phyloP scores from a whole-genome alignment of 2,113 vertebrate genomes.

The Oreocharis arfaki region DNA sequence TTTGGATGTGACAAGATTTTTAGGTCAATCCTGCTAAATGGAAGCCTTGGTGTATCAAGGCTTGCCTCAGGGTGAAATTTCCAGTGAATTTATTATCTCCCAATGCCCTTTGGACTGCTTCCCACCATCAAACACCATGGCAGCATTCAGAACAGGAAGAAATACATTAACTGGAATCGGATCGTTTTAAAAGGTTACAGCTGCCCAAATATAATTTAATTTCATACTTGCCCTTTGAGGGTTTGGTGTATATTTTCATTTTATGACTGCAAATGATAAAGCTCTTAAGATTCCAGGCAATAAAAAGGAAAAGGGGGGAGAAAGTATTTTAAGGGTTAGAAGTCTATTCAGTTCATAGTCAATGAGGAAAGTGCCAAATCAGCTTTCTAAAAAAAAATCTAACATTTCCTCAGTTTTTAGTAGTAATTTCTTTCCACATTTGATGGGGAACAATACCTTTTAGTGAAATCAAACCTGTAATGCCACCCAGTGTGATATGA shows the following conservation, averaged over 20 bases:
- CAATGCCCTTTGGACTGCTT: slow-evolving; percentile 81
- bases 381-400: slow-evolving; percentile 21
- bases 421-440: slow-evolving; percentile 8
- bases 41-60: slow-evolving; percentile 72
- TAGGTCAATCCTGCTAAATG: slow-evolving; percentile 80
- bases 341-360: slow-evolving; percentile 68
- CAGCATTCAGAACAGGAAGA: slow-evolving; percentile 83
- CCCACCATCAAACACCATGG: slow-evolving; percentile 81
- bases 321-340: slow-evolving; percentile 78
- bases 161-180: slow-evolving; percentile 85
- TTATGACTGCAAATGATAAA: slow-evolving; percentile 86
- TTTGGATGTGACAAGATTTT: slow-evolving; percentile 84
- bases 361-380: slow-evolving; percentile 71
- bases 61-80: slow-evolving; percentile 80
- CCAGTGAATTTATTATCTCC: slow-evolving; percentile 84
- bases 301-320: slow-evolving; percentile 69
- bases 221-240: slow-evolving; percentile 86
- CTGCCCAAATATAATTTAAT: slow-evolving; percentile 88
- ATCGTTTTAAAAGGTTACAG: slow-evolving; percentile 85
- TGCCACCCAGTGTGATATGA: not conserved
- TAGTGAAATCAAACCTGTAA: slow-evolving; percentile 27
- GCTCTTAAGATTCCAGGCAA: slow-evolving; percentile 82
- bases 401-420: slow-evolving; percentile 47
- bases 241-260: slow-evolving; percentile 86
- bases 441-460: not conserved